A percentile compares a stretch with the other conserved stretches of the same genome.
Conservation (phyloP, 37 sponge, comb jelly and placozoan genomes). For the Petrosia ficiformis region DNA sequence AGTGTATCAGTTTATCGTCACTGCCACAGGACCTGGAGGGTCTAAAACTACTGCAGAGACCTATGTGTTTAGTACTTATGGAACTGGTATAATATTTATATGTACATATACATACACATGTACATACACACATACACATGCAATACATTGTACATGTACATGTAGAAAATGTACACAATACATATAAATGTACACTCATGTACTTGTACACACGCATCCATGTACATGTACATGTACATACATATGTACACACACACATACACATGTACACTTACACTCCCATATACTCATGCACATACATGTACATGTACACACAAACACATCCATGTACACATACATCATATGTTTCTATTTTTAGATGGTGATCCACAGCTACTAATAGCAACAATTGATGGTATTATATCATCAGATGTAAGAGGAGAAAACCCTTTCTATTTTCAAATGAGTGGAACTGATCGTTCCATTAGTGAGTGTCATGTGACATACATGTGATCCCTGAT, state of each 20-base stretch:
- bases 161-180: no score
- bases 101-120: no score
- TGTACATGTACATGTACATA: no score
- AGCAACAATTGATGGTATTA: neutral
- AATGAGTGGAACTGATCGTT: neutral
- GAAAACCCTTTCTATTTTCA: neutral
- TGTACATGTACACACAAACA: no score
- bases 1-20: slow-evolving; percentile 11
- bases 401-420: neutral
- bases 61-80: slow-evolving; percentile 18
- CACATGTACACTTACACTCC: neutral
- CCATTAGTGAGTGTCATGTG: no score
- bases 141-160: no score
- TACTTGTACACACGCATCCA: neutral
- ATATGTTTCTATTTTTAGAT: no score
- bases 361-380: neutral
- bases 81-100: slow-evolving; percentile 23
- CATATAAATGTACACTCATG: no score
- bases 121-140: no score
- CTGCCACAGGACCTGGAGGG: slow-evolving; percentile 28
- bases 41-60: neutral
- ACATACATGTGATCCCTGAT: neutral
- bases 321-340: no score
- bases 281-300: no score
- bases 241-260: neutral